phyloP scores from a whole-genome alignment of 2,113 vertebrate genomes.

The Pelecanoides urinatrix region DNA sequence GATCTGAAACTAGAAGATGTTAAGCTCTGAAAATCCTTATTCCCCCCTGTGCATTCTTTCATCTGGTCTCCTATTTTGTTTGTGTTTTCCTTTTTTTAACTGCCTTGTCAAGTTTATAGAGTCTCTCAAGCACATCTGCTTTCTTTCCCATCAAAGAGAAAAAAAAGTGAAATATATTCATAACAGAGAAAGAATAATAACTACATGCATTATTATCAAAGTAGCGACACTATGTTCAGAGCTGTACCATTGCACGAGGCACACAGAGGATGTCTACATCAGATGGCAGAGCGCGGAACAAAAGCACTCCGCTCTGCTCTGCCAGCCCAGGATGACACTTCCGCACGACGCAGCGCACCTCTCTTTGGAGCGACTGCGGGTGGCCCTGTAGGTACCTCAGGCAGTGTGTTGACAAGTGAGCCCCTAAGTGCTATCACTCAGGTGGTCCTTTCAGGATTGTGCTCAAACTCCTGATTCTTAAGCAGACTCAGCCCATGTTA shows the following conservation, averaged over 20 bases:
- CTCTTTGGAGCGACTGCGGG: rapidly evolving
- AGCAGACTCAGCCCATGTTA: background rate
- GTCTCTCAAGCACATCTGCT: background rate
- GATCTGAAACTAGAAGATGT: background rate
- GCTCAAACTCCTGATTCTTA: background rate
- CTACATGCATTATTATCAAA: background rate
- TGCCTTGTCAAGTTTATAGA: background rate
- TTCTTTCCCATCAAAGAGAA: background rate
- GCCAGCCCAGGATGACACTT: background rate
- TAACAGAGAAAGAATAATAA: background rate
- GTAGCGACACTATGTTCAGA: background rate
- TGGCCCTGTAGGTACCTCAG: background rate
- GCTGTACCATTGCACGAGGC: rapidly evolving
- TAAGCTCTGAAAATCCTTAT: conserved; percentile 3
- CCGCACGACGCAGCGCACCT: rapidly evolving
- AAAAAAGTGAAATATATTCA: background rate
- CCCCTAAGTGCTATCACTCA: background rate
- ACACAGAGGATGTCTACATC: background rate
- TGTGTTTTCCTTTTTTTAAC: conserved; percentile 5
- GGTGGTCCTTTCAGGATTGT: background rate
- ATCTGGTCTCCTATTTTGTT: background rate
- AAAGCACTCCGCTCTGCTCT: background rate
- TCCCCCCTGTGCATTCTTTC: background rate
- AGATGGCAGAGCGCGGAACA: background rate
- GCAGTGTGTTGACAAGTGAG: background rate